Evolutionary conservation across 1,140 invertebrate species (phyloP), one percentile per base, ranked within the genome.

Genomic region (Pseudobourletiella spinata): DNA sequence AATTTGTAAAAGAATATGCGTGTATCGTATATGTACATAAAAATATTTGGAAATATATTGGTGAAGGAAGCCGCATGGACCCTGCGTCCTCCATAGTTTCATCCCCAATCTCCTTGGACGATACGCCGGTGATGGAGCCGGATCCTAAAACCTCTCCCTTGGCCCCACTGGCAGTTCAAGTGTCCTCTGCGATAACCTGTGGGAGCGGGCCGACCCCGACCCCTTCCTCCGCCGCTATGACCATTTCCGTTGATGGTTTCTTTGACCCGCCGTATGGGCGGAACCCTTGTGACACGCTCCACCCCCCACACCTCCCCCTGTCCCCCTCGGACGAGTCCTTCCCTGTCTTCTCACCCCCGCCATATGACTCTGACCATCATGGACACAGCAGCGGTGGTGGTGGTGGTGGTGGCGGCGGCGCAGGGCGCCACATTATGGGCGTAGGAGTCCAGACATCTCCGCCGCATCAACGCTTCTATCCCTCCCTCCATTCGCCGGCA

Each of bases 161-260:
- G 39, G 67, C 67, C 55, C 65, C 57, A 6, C 63, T 68, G 3
- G 70, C 73, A 50, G 64, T 71, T 43, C 63, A 64, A n/a, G 67
- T 69, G 57, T 67, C 68, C 46, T 70, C 67, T 28, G 69, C 65
- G 25, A 69, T 71, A 29, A 71, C 67, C 48, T 69, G 65, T 44
- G 52, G 63, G 46, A 69, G 65, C 61, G 71, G 69, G 67, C 79
- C 66, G n/a, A 71, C 84, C 1, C 86, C 86, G 0, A 89, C 89
- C 0, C 89, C 89, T 0, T 89, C 86, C 67, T 91, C 89, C 1
- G 89, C 89, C 0, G 80, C 87, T 1, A 83, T 88, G 78, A 89
- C 89, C 1, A 82, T 85, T 15, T 88, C 88, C 2, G 80, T 91
- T 2, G 89, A 92, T 58, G 88, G 85, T 2, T 94, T 91, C 72